These are phyloP conservation scores for Emys orbicularis DNA, from an alignment of 2,797 vertebrate genomes.

Conservation along the genomic window DNA sequence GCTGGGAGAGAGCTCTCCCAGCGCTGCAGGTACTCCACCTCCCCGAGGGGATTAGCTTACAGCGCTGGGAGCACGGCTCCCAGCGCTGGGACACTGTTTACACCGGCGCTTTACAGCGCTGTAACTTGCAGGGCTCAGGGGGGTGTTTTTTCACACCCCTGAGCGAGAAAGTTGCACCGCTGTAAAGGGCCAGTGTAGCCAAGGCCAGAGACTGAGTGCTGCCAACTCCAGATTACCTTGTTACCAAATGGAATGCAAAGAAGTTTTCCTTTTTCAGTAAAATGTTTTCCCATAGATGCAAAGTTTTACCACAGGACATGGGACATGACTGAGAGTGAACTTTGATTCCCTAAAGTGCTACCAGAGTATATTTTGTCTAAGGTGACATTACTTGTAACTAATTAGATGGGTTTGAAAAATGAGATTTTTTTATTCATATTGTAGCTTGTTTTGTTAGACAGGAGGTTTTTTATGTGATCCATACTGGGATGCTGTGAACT, in stretches of 20 bases:
- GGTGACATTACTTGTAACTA: not conserved
- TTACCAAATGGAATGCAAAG: not conserved
- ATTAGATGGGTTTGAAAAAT: not conserved
- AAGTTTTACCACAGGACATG: not conserved
- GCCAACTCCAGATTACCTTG: not conserved
- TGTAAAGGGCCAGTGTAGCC: too few species aligned
- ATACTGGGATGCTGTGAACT: accelerated
- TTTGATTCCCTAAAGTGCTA: not conserved
- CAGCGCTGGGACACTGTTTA: too few species aligned
- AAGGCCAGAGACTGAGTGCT: not conserved
- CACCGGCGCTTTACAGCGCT: too few species aligned
- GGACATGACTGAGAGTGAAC: accelerated
- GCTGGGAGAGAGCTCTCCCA: too few species aligned
- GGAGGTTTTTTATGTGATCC: not conserved
- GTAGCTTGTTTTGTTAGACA: accelerated
- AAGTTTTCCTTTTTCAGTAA: not conserved
- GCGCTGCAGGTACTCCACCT: too few species aligned
- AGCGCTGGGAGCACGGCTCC: too few species aligned
- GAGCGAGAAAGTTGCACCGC: too few species aligned
- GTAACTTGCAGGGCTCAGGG: too few species aligned
- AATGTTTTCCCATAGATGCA: not conserved
- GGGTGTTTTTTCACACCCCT: too few species aligned
- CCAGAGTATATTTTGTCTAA: not conserved
- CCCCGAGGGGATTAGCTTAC: too few species aligned
- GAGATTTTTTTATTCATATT: not conserved